Base-by-base conservation (phyloP, 2,888 invertebrate genomes). In the Frankliniella intonsa region DNA sequence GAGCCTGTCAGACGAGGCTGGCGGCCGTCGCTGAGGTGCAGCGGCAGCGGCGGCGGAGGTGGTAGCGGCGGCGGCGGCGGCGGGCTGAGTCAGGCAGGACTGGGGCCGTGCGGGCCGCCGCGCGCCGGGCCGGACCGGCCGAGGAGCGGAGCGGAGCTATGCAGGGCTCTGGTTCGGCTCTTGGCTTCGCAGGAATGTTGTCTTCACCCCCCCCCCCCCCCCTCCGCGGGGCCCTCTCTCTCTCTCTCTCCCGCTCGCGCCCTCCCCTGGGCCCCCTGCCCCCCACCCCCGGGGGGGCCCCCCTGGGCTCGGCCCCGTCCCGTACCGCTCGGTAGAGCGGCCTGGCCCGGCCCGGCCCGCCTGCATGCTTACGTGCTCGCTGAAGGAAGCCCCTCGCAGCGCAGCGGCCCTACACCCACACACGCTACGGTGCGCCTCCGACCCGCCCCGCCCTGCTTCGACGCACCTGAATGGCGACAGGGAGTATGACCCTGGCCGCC, bases 131-230 rank as follows among this genome's bases (percentile, higher is more conserved):
- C 38, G 55, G 51, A 51, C 10, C 10, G 51, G 51, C 51, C 51
- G 51, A 14, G 51, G 51, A 51, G 55, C 14, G 38, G 69, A 5
- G 69, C 22, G n/a, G n/a, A 22, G 69, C 69, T 69, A 69, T n/a
- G 69, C 69, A 69, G 69, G 69, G 22, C 69, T 69, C 69, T n/a
- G n/a, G n/a, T 55, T 17, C 22, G 69, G n/a, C 69, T n/a, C 69
- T 69, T 69, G 69, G 69, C 69, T 69, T 69, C 69, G 69, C 69
- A 69, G 69, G 69, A 69, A 69, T 69, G 69, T 69, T 22, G 69
- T 69, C 69, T 69, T 69, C 69, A 11, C 69, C 69, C n/a, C 22
- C n/a, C 69, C 69, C 69, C 3, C 69, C n/a, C 69, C 22, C 69
- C 69, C n/a, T n/a, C 55, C 55, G 17, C 55, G 0, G 55, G 12